Base-by-base conservation (phyloP, 1,140 invertebrate genomes). In the Zaprionus vittiger region DNA sequence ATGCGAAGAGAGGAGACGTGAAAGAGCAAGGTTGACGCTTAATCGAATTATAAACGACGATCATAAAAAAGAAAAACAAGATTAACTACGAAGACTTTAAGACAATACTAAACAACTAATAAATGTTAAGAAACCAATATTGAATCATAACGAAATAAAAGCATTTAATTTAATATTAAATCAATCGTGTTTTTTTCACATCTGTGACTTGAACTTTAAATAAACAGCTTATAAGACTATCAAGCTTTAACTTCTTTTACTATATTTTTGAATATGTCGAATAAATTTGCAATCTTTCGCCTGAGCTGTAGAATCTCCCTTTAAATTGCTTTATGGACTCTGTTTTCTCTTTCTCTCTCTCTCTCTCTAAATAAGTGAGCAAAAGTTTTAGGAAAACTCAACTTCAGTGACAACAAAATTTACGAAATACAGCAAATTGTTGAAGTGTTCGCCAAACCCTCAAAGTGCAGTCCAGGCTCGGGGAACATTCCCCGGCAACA, bases 401-500 rank as follows among this genome's bases (percentile, higher is more conserved):
- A 83, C 71, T 83, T 83, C 28, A 77, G 59, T 74, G 73, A 78
- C 80, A 89, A 83, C 70, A 71, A 79, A 67, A 73, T 75, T 34
- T 34, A 28, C 57, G 61, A 79, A 84, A 84, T 79, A 64, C 66
- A 72, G 67, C 54, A 87, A 89, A 79, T 79, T 73, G 59, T 67
- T 89, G 37, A 69, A 84, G 84, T 81, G 77, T 62, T 75, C 72
- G 62, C 56, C 49, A 54, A 75, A 59, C 63, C 47, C 80, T 73
- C 37, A 61, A 61, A 66, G 57, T 63, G 60, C 66, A 38, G 66
- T 68, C 38, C 38, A 41, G 20, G 44, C 38, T 15, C 15, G 55
- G 47, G 38, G 38, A 60, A 61, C 61, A 9, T 6, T 2, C 3
- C 78, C 67, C 15, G 62, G 64, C 74, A 79, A 71, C 64, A 89